A percentile compares a stretch with the other conserved stretches of the same genome.
These are phyloP conservation scores for Cylindroiulus punctatus DNA, from an alignment of 2,888 invertebrate genomes.

Conservation along the genomic window DNA sequence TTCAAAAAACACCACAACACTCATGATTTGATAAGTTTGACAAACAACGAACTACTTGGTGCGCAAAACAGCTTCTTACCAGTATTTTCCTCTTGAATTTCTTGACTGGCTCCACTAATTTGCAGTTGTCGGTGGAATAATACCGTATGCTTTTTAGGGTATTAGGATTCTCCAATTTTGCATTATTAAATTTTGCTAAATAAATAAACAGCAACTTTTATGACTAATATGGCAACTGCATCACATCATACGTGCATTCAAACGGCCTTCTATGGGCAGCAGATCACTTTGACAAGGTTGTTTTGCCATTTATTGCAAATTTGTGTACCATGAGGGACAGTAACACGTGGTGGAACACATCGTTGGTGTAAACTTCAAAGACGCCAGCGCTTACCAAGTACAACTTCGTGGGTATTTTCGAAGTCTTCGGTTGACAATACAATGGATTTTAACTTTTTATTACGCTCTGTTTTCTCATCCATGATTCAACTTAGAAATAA, in stretches of 20 bases:
- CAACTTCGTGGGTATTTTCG: constrained; percentile 7
- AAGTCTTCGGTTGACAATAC: constrained; percentile 16
- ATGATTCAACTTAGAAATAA: not conserved
- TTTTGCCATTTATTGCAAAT: too few relatives aligned
- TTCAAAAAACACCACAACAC: too few relatives aligned
- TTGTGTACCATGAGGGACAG: too few relatives aligned
- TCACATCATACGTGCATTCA: too few relatives aligned
- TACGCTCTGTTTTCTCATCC: not conserved
- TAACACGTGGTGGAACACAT: too few relatives aligned
- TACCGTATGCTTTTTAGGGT: constrained; percentile 1
- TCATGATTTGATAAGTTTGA: not conserved
- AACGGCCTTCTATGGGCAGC: too few relatives aligned
- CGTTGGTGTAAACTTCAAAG: not conserved
- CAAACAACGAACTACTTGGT: too few relatives aligned
- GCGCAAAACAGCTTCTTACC: constrained; percentile 33
- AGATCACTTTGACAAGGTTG: too few relatives aligned
- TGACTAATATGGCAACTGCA: too few relatives aligned
- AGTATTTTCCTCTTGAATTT: constrained; percentile 42
- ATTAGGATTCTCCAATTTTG: not conserved
- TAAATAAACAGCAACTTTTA: too few relatives aligned
- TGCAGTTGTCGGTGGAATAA: not conserved
- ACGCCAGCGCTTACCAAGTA: not conserved
- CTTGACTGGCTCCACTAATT: not conserved
- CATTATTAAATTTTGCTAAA: constrained; percentile 40
- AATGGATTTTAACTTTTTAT: not conserved